phyloP scores from a whole-genome alignment of 2,113 vertebrate genomes.

The Chloroceryle aenea region DNA sequence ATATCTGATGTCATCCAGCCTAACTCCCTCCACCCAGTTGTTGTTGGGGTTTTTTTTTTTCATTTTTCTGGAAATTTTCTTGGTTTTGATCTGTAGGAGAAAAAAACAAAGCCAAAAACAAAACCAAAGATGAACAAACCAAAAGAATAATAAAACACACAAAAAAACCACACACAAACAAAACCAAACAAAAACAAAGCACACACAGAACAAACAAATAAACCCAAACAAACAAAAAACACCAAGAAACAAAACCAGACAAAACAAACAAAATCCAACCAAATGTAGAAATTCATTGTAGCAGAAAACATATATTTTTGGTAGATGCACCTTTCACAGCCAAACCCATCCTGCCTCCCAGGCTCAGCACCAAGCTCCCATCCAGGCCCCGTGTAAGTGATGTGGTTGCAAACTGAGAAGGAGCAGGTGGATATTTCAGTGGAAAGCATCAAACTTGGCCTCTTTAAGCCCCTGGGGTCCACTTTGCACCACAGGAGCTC shows the following conservation, averaged over 20 bases:
- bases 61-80: not conserved
- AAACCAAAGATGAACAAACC: too few relatives aligned
- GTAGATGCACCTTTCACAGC: not conserved
- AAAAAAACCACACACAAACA: too few relatives aligned
- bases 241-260: too few relatives aligned
- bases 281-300: not conserved
- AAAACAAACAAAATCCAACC: too few relatives aligned
- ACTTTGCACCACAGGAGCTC: not conserved
- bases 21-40: not conserved
- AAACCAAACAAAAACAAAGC: too few relatives aligned
- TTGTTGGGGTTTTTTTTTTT: too few relatives aligned
- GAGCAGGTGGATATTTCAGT: not conserved
- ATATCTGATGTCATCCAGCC: not conserved
- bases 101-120: too few relatives aligned
- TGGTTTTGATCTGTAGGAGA: not conserved
- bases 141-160: too few relatives aligned
- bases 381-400: rapidly evolving
- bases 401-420: rapidly evolving
- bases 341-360: not conserved
- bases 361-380: not conserved
- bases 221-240: too few relatives aligned
- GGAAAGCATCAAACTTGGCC: not conserved
- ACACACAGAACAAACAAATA: too few relatives aligned
- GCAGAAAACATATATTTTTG: not conserved
- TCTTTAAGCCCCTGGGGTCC: not conserved